Conservation (phyloP, 2,113 vertebrate species). For the Climacteris rufus region DNA sequence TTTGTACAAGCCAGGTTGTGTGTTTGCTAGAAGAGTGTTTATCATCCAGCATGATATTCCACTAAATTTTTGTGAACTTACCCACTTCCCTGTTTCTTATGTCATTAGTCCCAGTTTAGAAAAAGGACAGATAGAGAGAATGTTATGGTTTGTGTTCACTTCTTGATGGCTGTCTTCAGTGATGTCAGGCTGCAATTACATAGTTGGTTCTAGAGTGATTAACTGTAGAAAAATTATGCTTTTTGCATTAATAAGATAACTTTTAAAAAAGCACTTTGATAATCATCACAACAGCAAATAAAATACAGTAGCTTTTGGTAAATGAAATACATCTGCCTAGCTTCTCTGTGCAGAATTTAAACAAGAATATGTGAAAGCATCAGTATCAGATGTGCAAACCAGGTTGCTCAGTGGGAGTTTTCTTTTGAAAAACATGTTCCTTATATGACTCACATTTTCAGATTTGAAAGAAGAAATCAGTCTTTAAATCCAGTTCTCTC, state of each 20-base stretch:
- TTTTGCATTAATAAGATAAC: neutral
- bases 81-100: neutral
- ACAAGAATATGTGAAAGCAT: neutral
- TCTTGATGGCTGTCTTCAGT: neutral
- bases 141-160: neutral
- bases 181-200: neutral
- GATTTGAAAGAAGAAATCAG: neutral
- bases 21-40: neutral
- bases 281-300: neutral
- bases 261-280: neutral
- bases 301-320: neutral
- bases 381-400: neutral
- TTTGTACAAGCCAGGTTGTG: neutral
- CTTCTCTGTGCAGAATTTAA: neutral
- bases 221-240: neutral
- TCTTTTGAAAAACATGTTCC: neutral
- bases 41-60: neutral
- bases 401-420: neutral
- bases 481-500: neutral
- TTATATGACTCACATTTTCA: neutral
- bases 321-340: neutral
- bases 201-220: neutral
- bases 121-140: neutral
- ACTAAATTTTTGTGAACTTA: accelerated
- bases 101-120: neutral